These are phyloP conservation scores for Patagioenas fasciata DNA, from an alignment of 2,113 vertebrate species.

Conservation along the genomic window DNA sequence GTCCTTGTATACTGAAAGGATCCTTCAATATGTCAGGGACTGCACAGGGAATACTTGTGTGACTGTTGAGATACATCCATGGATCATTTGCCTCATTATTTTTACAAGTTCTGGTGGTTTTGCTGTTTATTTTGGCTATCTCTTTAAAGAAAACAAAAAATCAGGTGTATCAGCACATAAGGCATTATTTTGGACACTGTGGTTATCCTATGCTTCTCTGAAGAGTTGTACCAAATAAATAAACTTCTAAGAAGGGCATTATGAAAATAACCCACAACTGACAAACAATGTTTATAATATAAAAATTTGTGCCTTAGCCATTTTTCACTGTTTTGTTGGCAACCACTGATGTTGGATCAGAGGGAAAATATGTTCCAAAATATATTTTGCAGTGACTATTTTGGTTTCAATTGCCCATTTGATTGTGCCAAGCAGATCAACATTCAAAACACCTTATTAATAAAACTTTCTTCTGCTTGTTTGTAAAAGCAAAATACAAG, in stretches of 20 bases:
- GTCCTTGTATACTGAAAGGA: neutral
- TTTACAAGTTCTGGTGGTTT: neutral
- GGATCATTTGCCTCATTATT: neutral
- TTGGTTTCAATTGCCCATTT: neutral
- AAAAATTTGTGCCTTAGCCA: neutral
- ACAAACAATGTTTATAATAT: neutral
- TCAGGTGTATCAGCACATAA: neutral
- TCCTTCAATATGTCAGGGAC: neutral
- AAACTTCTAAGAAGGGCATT: neutral
- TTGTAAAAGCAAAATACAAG: neutral
- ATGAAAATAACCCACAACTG: neutral
- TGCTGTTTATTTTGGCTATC: neutral
- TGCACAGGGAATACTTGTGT: neutral
- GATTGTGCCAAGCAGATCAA: slow-evolving; percentile 14
- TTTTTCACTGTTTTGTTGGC: neutral
- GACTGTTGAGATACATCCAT: neutral
- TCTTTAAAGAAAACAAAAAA: neutral
- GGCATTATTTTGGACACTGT: neutral
- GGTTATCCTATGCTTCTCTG: neutral
- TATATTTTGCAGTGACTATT: slow-evolving; percentile 9
- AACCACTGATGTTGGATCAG: neutral
- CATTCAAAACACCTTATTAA: neutral
- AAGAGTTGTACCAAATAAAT: neutral
- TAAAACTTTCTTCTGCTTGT: neutral
- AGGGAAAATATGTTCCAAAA: slow-evolving; percentile 13